Evolutionary conservation across 2,113 vertebrate genomes (phyloP), one percentile per base, ranked within the genome.

Genomic region (Etheostoma cragini): DNA sequence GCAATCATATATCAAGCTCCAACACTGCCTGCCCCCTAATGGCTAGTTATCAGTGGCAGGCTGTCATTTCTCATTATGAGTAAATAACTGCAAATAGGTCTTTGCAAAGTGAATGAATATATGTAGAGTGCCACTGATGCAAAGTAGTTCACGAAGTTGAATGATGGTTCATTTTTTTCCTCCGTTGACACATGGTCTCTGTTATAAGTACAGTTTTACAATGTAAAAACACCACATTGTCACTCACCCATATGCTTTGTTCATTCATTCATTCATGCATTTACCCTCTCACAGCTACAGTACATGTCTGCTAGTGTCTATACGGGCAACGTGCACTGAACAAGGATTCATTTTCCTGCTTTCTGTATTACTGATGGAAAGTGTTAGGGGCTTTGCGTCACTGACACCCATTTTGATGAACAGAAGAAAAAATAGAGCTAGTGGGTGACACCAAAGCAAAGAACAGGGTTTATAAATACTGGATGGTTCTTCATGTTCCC

Each of bases 391-490:
- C 22, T 70, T 73, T 84, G 76, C 56, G 30, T 84, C 72, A 80
- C 5, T 81, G 64, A 56, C 69, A 65, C 46, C 50, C 49, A 60
- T 76, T 79, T 70, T 82, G 66, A 88, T 69, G 49, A 72, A 63
- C 57, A 56, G 63, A 72, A 22, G 35, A 54, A 46, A 67, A 79
- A 78, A 86, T 24, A 76, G 24, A 77, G 35, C 62, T 38, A 53
- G 53, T 83, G 72, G 80, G 81, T 68, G 81, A 85, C 73, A 75
- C 64, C 38, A 50, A 71, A 77, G 78, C 74, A 68, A 68, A 83
- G 60, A 62, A 54, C 56, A 80, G 60, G 74, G 60, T 85, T 86
- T 86, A 86, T 66, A 78, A 85, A 82, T 86, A 80, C 74, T 66
- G 45, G 22, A 30, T 62, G 80, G 65, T 80, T 76, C 56, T 66